Conservation (phyloP, 1,140 invertebrate species). For the Camponotus vicinus region DNA sequence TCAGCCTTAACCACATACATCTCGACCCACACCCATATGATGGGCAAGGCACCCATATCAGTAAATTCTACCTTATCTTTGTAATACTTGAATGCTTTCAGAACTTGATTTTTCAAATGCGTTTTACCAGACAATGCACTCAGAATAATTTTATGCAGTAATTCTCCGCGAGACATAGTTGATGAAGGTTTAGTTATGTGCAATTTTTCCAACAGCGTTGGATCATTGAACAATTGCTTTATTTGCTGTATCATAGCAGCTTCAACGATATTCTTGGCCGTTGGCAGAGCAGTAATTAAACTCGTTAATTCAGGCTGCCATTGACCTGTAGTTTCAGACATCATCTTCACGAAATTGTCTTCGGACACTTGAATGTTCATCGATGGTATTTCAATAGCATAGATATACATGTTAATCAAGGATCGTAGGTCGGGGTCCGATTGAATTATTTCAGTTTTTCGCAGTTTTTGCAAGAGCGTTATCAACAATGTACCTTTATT, state of each 20-base stretch:
- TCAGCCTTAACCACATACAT: constrained; percentile 45
- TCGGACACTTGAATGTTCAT: constrained; percentile 52
- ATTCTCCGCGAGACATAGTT: constrained; percentile 42
- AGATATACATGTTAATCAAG: constrained; percentile 36
- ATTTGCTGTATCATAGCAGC: constrained; percentile 18
- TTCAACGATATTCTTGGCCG: constrained; percentile 11
- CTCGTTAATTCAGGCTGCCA: constrained; percentile 64
- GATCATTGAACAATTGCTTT: constrained; percentile 44
- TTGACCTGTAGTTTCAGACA: constrained; percentile 36
- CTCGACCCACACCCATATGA: constrained; percentile 66
- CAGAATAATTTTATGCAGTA: constrained; percentile 57
- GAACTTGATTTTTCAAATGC: not conserved
- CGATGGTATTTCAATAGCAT: constrained; percentile 42
- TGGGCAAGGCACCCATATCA: constrained; percentile 26
- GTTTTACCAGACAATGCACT: constrained; percentile 27
- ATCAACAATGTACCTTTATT: constrained; percentile 60
- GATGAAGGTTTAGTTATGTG: constrained; percentile 39
- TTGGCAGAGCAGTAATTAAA: constrained; percentile 56
- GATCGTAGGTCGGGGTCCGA: not conserved
- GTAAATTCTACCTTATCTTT: constrained; percentile 46
- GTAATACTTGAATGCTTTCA: constrained; percentile 59
- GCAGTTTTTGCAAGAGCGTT: constrained; percentile 37
- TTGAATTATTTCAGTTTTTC: not conserved
- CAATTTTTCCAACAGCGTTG: constrained; percentile 52
- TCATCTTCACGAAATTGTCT: constrained; percentile 27